Conservation (phyloP, 2,113 vertebrate species). For the Urocynchramus pylzowi region DNA sequence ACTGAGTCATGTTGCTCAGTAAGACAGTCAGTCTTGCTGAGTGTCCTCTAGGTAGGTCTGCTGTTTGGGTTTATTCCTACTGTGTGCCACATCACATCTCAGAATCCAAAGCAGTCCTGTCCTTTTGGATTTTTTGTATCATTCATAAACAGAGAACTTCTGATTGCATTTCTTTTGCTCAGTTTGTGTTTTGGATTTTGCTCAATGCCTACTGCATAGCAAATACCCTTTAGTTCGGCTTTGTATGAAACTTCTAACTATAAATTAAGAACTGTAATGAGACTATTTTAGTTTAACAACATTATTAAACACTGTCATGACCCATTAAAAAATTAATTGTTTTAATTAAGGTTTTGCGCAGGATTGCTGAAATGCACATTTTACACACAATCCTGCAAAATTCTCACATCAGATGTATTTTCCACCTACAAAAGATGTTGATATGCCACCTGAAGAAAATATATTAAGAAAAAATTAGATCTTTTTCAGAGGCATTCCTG, state of each 20-base stretch:
- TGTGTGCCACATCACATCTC: neutral
- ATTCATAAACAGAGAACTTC: neutral
- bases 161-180: neutral
- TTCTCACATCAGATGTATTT: neutral
- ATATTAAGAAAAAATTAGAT: neutral
- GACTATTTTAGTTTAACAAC: neutral
- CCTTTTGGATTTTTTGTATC: neutral
- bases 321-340: neutral
- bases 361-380: neutral
- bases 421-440: neutral
- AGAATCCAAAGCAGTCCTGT: neutral
- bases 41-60: neutral
- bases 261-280: neutral
- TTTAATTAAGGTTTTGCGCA: neutral
- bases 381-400: neutral
- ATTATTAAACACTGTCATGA: neutral
- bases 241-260: neutral
- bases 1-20: neutral
- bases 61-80: neutral
- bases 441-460: neutral
- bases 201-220: neutral
- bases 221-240: neutral
- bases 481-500: neutral
- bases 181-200: neutral
- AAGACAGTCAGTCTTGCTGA: neutral